Evolutionary conservation across 2,797 vertebrate genomes (phyloP).

Genomic region (Pogoniulus pusillus): DNA sequence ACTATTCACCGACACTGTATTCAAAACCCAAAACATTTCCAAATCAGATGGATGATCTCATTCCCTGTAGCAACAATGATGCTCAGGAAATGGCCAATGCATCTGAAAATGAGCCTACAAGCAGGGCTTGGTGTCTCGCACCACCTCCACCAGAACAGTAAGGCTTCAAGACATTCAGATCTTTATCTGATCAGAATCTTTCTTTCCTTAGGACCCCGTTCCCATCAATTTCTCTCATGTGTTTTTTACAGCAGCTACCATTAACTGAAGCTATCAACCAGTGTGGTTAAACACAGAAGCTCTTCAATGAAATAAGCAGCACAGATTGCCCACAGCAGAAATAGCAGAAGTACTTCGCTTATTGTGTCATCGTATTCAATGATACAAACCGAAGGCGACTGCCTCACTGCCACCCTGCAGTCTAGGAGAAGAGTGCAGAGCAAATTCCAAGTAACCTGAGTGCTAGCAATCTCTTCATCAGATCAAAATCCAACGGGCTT

Average conservation of each 20-base stretch:
- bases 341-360: not conserved
- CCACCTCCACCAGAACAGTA: not conserved
- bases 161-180: not conserved
- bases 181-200: not conserved
- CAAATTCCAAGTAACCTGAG: not conserved
- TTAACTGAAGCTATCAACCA: not conserved
- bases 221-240: not conserved
- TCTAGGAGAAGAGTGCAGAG: not conserved
- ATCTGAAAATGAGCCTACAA: not conserved
- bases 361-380: not conserved
- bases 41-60: not conserved
- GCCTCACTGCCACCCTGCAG: not conserved
- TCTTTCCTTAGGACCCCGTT: not conserved
- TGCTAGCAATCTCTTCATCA: not conserved
- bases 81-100: not conserved
- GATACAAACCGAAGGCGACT: not conserved
- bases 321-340: not conserved
- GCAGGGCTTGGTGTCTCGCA: not conserved
- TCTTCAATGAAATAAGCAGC: not conserved
- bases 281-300: not conserved
- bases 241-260: not conserved
- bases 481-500: not conserved
- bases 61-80: not conserved
- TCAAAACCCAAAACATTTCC: not conserved
- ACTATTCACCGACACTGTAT: fast-evolving